Evolutionary conservation across 2,113 vertebrate species (phyloP).

Genomic region (Etheostoma cragini): DNA sequence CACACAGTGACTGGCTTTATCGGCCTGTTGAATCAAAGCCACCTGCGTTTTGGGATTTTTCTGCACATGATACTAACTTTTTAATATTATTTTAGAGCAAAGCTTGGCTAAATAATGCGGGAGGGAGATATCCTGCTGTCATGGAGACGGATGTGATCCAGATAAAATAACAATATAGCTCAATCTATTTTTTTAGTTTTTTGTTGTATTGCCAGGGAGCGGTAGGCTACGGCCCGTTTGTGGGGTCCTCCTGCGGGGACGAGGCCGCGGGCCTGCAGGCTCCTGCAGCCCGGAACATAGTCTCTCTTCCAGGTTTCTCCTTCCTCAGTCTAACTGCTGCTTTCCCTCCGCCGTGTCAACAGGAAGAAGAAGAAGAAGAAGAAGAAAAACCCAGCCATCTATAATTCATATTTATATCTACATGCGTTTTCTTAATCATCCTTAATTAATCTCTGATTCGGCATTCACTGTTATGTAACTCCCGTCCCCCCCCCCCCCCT

Average conservation of each 20-base stretch:
- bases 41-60: background rate
- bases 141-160: constrained; percentile 55
- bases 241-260: constrained; percentile 12
- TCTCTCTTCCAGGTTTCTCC: constrained; percentile 18
- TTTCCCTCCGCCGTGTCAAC: constrained; percentile 6
- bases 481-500: constrained; percentile 38
- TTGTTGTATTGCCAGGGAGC: background rate
- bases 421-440: background rate
- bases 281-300: constrained; percentile 48
- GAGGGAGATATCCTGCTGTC: constrained; percentile 48
- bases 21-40: background rate
- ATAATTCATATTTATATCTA: background rate
- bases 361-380: background rate
- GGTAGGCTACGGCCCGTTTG: background rate
- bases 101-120: background rate
- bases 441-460: constrained; percentile 50
- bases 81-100: background rate
- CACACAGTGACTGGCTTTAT: background rate
- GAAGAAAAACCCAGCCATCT: background rate
- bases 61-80: background rate
- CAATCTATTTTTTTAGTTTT: background rate
- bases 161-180: constrained; percentile 14
- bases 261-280: constrained; percentile 64
- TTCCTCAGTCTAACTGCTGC: constrained; percentile 17
- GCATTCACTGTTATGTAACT: constrained; percentile 67